These are phyloP conservation scores for Neogale vison DNA, from an alignment of 2,113 vertebrate species.

Conservation along the genomic window DNA sequence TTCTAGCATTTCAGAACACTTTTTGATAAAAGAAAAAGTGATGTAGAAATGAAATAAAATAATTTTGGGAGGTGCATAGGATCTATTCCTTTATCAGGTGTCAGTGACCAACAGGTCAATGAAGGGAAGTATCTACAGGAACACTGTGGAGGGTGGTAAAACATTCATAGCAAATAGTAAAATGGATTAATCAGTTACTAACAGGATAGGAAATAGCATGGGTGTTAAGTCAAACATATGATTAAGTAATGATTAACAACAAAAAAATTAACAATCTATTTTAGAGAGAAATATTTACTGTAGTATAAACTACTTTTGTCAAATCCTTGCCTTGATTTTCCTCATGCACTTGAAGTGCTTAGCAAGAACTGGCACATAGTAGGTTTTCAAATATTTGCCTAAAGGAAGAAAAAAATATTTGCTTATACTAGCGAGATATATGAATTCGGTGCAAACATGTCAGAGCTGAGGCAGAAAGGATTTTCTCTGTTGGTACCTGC, in stretches of 20 bases:
- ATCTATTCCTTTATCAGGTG: background rate
- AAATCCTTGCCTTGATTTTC: background rate
- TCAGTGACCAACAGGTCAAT: background rate
- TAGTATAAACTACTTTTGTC: background rate
- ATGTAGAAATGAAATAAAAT: background rate
- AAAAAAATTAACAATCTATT: background rate
- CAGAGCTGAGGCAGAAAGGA: background rate
- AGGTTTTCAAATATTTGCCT: constrained; percentile 32
- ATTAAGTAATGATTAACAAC: background rate
- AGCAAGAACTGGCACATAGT: background rate
- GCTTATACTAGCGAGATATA: background rate
- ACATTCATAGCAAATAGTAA: background rate
- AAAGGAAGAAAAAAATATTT: background rate
- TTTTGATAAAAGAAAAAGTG: background rate
- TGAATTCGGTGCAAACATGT: background rate
- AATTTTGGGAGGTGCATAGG: background rate
- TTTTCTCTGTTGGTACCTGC: background rate
- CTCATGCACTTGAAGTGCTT: background rate
- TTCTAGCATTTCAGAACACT: background rate
- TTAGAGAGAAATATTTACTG: background rate
- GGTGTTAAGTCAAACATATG: background rate
- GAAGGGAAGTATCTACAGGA: background rate
- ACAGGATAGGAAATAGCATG: background rate
- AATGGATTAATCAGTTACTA: background rate
- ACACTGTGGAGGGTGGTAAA: background rate